Evolutionary conservation across 2,797 vertebrate species (phyloP).

Genomic region (Rhinichthys osculus): DNA sequence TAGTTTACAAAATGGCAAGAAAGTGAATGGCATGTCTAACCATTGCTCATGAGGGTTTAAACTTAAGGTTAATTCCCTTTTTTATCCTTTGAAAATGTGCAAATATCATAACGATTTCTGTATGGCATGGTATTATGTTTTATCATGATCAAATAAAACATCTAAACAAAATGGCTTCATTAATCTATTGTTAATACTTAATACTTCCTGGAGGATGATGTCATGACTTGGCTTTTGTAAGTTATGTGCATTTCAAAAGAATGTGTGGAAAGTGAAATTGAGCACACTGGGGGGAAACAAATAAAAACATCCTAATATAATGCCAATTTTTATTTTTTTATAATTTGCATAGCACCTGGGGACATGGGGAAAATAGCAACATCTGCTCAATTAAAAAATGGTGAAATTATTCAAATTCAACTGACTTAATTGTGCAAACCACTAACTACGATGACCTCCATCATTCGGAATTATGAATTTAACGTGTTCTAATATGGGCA

Average conservation of each 20-base stretch:
- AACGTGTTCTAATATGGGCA: neutral
- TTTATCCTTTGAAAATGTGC: too few relatives aligned
- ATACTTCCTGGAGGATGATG: too few relatives aligned
- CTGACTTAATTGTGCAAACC: neutral
- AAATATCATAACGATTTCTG: neutral
- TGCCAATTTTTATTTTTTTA: neutral
- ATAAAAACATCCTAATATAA: neutral
- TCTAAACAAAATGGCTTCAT: neutral
- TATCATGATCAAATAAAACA: neutral
- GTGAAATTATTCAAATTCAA: neutral
- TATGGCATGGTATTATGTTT: neutral
- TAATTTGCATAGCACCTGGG: neutral
- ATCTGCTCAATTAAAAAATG: neutral
- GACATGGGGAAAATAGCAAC: neutral
- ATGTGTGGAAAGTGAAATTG: neutral
- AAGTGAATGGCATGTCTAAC: too few relatives aligned
- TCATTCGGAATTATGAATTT: neutral
- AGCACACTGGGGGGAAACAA: neutral
- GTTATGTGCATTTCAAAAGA: neutral
- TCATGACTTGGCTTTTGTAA: neutral
- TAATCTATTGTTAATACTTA: neutral
- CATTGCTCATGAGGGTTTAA: too few relatives aligned
- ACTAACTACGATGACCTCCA: neutral
- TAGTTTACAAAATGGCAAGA: too few relatives aligned
- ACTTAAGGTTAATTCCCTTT: too few relatives aligned